Base-by-base conservation (phyloP, 2,888 invertebrate genomes). In the Diogma glabrata region DNA sequence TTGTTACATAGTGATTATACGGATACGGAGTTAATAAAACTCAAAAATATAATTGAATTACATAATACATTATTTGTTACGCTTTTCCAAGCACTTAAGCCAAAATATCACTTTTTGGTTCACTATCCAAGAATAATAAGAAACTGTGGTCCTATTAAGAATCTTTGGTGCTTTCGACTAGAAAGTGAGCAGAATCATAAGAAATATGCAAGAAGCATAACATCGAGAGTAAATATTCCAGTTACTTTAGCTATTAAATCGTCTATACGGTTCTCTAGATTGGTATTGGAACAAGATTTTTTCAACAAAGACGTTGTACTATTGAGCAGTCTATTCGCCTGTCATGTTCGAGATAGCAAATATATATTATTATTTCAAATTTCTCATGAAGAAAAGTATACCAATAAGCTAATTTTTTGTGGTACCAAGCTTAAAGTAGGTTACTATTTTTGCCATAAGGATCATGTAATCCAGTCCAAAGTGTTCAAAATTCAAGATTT, bases 61-160 rank as follows among this genome's bases (percentile, higher is more conserved):
- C 38, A 38, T 38, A 14, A 38, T 38, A 38, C 14, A 5, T 14
- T 16, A 38, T 38, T 38, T 3, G 38, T 38, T 38, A 17, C 38
- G 16, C 16, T 38, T 17, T 38, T 38, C 19, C 12, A 40, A 19
- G n/a, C 23, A 17, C 14, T 45, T 19, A 28, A 48, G 17, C 49
- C 48, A 3, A 51, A 51, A 22, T 40, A 47, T 26, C 51, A 48
- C 17, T 43, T 51, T 22, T 22, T 51, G 10, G 10, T 48, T 6
- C 48, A 48, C 16, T 40, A 51, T 22, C 30, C 48, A 3, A 17
- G 38, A 10, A 24, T 19, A 26, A 51, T 51, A 17, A 23, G 19
- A 26, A 47, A 36, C n/a, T 24, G 36, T 40, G 51, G 47, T 23
- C 48, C 48, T 9, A 2, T 48, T 5, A 52, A 45, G 24, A 14